A percentile compares a stretch with the other conserved stretches of the same genome.
Conservation (phyloP, 2,113 vertebrate genomes). For the Jacana jacana region DNA sequence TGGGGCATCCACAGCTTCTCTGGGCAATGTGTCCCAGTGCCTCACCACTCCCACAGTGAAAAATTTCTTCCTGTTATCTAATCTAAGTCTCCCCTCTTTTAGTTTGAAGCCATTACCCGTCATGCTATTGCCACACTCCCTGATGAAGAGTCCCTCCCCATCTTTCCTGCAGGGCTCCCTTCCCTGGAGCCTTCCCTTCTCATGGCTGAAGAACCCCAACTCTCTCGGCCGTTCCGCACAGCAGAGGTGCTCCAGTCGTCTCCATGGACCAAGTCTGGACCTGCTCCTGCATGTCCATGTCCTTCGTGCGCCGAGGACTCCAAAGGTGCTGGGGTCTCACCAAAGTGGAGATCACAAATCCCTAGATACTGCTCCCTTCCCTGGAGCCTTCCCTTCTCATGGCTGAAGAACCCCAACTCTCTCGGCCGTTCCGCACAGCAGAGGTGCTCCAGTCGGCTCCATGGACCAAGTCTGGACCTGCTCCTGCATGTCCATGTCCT, state of each 20-base stretch:
- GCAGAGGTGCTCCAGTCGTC: background rate
- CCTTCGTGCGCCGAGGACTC: background rate
- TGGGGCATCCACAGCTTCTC: background rate
- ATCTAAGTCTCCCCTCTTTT: background rate
- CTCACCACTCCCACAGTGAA: background rate
- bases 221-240: too few relatives aligned
- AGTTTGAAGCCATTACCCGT: background rate
- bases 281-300: background rate
- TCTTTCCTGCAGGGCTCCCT: too few relatives aligned
- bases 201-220: background rate
- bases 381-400: background rate
- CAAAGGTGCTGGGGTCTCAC: background rate
- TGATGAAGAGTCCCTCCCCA: background rate
- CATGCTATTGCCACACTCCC: background rate
- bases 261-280: background rate
- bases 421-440: background rate
- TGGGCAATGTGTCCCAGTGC: background rate
- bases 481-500: background rate
- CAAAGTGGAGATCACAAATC: background rate
- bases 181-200: background rate
- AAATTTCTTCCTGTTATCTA: background rate
- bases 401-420: background rate
- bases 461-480: background rate
- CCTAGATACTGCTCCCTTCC: accelerated
- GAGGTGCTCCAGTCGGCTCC: background rate